Evolutionary conservation across 2,797 vertebrate species (phyloP).

Genomic region (Coregonus sp.): DNA sequence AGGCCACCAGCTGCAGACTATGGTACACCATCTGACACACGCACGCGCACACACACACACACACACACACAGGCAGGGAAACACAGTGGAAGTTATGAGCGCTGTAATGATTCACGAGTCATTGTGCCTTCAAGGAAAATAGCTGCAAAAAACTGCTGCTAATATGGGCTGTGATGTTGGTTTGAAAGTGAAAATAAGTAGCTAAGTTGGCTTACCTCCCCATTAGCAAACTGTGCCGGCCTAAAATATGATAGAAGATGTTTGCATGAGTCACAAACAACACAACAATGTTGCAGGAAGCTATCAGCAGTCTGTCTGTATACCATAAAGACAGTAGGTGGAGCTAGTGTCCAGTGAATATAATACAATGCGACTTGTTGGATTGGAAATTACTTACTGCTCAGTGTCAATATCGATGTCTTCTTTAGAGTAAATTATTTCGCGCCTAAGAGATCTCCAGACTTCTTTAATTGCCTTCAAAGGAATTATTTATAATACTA

Average conservation of each 20-base stretch:
- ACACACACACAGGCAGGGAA: background rate
- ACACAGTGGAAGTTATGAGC: background rate
- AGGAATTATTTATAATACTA: background rate
- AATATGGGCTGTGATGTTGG: background rate
- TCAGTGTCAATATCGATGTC: background rate
- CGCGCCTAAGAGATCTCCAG: conserved; percentile 6
- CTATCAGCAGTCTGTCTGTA: background rate
- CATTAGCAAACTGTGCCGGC: conserved; percentile 68
- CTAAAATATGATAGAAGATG: conserved; percentile 46
- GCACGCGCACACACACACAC: conserved; percentile 68
- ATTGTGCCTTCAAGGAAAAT: background rate
- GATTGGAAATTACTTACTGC: conserved; percentile 15
- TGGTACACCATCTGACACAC: conserved; percentile 77
- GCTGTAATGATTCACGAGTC: background rate
- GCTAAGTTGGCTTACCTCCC: conserved; percentile 73
- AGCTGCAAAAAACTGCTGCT: background rate
- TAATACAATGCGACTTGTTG: background rate
- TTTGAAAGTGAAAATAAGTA: background rate
- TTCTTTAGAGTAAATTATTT: conserved; percentile 2
- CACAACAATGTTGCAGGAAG: conserved; percentile 28
- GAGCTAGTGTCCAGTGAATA: background rate
- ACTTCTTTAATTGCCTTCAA: conserved; percentile 26
- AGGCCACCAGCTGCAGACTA: conserved; percentile 77
- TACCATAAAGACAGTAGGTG: background rate
- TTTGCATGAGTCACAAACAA: background rate